phyloP scores from a whole-genome alignment of 2,888 invertebrate genomes.

The Disparrhopalites patrizii region DNA sequence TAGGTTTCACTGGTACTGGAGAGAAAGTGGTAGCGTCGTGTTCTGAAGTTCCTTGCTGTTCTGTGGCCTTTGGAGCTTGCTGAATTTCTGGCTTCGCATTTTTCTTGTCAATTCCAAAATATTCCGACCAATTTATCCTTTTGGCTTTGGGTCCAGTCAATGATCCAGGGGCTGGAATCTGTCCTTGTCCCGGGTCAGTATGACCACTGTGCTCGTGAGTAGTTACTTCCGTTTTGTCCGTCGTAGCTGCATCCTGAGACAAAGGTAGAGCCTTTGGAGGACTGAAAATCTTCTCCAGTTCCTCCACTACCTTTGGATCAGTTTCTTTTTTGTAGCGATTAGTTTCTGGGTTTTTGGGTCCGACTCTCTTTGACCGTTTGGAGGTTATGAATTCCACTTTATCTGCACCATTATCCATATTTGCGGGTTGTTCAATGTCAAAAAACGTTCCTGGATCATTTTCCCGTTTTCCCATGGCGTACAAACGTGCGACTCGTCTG shows the following conservation, averaged over 20 bases:
- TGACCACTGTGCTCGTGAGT: not conserved
- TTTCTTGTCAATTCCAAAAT: slow-evolving; percentile 77
- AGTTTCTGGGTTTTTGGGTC: slow-evolving; percentile 8
- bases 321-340: slow-evolving; percentile 7
- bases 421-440: slow-evolving; percentile 37
- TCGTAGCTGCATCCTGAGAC: slow-evolving; percentile 15
- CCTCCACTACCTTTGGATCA: slow-evolving; percentile 20
- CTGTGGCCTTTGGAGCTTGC: slow-evolving; percentile 10
- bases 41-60: not conserved
- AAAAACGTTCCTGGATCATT: not conserved
- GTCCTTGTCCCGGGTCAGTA: slow-evolving; percentile 2
- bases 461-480: slow-evolving; percentile 31
- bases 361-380: slow-evolving; percentile 38
- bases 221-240: slow-evolving; percentile 26
- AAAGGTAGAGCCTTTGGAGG: slow-evolving; percentile 19
- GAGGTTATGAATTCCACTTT: slow-evolving; percentile 32
- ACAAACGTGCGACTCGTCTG: slow-evolving; percentile 22
- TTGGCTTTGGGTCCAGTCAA: slow-evolving; percentile 59
- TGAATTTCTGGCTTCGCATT: not conserved
- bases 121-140: slow-evolving; percentile 80
- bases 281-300: slow-evolving; percentile 36
- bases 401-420: slow-evolving; percentile 29
- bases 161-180: slow-evolving; percentile 5
- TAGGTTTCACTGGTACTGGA: not conserved
- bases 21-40: not conserved